These are phyloP conservation scores for Hirtodrosophila duncani DNA, from an alignment of 2,888 invertebrate genomes.

Conservation along the genomic window DNA sequence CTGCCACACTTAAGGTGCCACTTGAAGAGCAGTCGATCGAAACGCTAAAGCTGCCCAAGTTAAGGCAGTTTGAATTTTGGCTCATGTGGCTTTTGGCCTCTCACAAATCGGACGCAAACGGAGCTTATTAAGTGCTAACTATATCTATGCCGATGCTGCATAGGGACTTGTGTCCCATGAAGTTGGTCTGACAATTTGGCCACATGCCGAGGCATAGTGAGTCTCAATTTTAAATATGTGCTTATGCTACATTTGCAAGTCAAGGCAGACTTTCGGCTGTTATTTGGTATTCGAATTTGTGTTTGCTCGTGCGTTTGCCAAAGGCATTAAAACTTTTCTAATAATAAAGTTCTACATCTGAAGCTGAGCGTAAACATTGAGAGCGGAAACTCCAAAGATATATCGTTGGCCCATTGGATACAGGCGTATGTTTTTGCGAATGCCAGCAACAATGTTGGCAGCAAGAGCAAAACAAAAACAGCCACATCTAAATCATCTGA, in stretches of 20 bases:
- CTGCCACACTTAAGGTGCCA: conserved; percentile 5
- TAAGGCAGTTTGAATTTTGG: conserved; percentile 17
- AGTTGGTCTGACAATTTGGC: conserved; percentile 15
- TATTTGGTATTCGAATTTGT: conserved; percentile 11
- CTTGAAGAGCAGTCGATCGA: conserved; percentile 25
- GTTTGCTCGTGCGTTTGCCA: conserved; percentile 49
- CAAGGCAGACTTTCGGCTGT: conserved; percentile 1
- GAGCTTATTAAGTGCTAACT: conserved; percentile 30
- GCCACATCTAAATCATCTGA: no score
- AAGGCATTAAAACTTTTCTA: conserved; percentile 73
- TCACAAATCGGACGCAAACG: conserved; percentile 3
- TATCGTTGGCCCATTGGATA: conserved; percentile 20
- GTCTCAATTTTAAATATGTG: conserved; percentile 16
- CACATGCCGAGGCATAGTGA: neutral
- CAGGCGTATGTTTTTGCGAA: conserved; percentile 7
- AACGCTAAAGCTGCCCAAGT: conserved; percentile 28
- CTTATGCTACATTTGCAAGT: neutral
- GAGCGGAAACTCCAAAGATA: conserved; percentile 44
- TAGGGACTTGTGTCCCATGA: conserved; percentile 12
- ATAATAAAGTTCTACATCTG: conserved; percentile 67
- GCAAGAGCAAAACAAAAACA: conserved; percentile 14
- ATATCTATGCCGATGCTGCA: conserved; percentile 26
- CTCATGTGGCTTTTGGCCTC: conserved; percentile 3
- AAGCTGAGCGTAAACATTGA: conserved; percentile 60
- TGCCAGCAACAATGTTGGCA: conserved; percentile 28